Evolutionary conservation across 2,113 vertebrate species (phyloP), one percentile per base, ranked within the genome.

Genomic region (Empidonax alnorum): DNA sequence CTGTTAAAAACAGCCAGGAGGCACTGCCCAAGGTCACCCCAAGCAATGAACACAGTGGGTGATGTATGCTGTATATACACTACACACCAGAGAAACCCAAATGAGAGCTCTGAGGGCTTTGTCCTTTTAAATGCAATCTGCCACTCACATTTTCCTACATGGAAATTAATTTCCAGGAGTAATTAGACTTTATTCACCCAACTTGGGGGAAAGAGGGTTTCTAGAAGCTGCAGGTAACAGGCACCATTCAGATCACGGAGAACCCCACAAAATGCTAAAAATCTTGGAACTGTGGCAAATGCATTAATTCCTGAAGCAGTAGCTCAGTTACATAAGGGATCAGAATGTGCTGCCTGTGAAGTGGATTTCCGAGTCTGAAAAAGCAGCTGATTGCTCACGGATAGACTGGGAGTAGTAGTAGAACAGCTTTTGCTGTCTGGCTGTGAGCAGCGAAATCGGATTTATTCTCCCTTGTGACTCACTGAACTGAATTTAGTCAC

Each of bases 401-500:
- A 92, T 85, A 87, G 71, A 42, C 94, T 91, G 89, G 41, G 66
- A 78, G 66, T 59, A 71, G 86, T 73, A 91, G 84, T 79, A 80
- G 78, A 93, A 85, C 78, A 93, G 87, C 87, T 94, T 89, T 78
- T 72, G 4, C 81, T 82, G 73, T 84, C 93, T 92, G 85, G 14
- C 94, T 88, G 42, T 6, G 71, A 87, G 93, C 84, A 89, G 58
- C 33, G 46, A 63, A 83, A 21, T 72, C 1, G 0, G 49, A 79
- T 85, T 92, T 94, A 27, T 87, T 93, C 77, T 96, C 58, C 87
- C 84, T 68, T 73, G 78, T 96, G 93, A 89, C 94, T 96, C 81
- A 92, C 5, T 20, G 50, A 85, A 82, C 89, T 85, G 77, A 68
- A 76, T 87, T 94, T 87, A 90, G 84, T 91, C 59, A 61, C 78